phyloP scores from a whole-genome alignment of 2,888 invertebrate species.

The Caenorhabditis doughertyi region DNA sequence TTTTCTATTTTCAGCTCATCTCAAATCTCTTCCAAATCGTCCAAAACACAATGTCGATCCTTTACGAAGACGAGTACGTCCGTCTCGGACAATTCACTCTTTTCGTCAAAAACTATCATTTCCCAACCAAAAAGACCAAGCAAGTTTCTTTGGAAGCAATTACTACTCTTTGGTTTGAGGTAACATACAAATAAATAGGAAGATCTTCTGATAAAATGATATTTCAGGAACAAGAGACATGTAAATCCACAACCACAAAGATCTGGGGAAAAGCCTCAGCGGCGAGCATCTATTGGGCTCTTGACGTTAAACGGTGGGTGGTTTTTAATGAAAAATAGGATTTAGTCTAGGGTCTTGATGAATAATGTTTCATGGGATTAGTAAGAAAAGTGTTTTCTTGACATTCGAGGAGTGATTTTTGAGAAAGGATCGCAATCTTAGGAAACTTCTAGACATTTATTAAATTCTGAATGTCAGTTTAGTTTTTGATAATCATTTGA shows the following conservation, averaged over 20 bases:
- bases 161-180: constrained; percentile 71
- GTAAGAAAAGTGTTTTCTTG: not conserved
- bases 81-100: constrained; percentile 67
- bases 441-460: not conserved
- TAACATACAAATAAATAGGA: not conserved
- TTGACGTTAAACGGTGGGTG: constrained; percentile 72
- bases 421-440: not conserved
- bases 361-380: constrained; percentile 15
- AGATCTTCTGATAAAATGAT: not conserved
- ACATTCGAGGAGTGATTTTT: not conserved
- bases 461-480: too few relatives aligned
- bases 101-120: constrained; percentile 71
- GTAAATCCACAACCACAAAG: constrained; percentile 62
- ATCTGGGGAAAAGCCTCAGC: constrained; percentile 73
- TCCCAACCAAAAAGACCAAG: constrained; percentile 69
- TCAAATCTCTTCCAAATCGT: too few relatives aligned
- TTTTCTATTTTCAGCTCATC: constrained; percentile 4
- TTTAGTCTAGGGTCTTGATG: not conserved
- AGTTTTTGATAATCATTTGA: too few relatives aligned
- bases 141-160: constrained; percentile 62
- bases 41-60: constrained; percentile 61
- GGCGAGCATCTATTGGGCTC: constrained; percentile 71
- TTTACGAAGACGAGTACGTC: constrained; percentile 75
- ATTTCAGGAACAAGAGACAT: constrained; percentile 72
- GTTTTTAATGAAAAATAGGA: not conserved